Percentiles rank a stretch among this genome's conserved stretches.
Conservation (phyloP, 2,888 invertebrate species). For the Cacoxenus indagator region DNA sequence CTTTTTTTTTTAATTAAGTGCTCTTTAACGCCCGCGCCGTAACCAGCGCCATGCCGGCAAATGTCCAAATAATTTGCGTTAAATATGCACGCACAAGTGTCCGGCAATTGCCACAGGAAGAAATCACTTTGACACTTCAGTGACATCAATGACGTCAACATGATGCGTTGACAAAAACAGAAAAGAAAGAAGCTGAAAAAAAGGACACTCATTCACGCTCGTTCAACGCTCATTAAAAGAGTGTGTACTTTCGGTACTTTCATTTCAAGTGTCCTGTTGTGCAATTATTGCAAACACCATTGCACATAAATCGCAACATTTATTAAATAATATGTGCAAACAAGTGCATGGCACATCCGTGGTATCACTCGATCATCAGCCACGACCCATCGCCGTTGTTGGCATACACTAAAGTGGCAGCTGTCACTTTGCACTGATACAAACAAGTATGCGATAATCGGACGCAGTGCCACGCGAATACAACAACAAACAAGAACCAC, state of each 20-base stretch:
- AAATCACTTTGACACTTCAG: constrained; percentile 48
- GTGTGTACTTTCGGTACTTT: not conserved
- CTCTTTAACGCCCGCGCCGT: constrained; percentile 12
- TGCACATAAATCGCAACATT: constrained; percentile 20
- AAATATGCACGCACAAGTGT: constrained; percentile 31
- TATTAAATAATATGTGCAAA: constrained; percentile 20
- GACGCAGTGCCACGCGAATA: constrained; percentile 20
- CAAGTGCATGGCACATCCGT: not conserved
- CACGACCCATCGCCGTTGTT: not conserved
- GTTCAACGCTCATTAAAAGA: constrained; percentile 11
- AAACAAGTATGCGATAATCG: constrained; percentile 65
- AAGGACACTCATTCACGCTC: not conserved
- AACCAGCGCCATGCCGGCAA: constrained; percentile 2
- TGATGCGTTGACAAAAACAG: constrained; percentile 39
- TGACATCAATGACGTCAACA: constrained; percentile 40
- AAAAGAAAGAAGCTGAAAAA: not conserved
- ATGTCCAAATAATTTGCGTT: constrained; percentile 37
- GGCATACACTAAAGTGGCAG: constrained; percentile 62
- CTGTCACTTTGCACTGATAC: constrained; percentile 61
- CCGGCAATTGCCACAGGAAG: constrained; percentile 39
- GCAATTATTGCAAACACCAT: constrained; percentile 17
- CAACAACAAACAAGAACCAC: too few species aligned
- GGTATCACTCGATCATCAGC: not conserved
- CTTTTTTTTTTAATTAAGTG: constrained; percentile 39
- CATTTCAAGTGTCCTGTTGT: not conserved